These are phyloP conservation scores for Cyaniris semiargus DNA, from an alignment of 2,888 invertebrate genomes.

Conservation along the genomic window DNA sequence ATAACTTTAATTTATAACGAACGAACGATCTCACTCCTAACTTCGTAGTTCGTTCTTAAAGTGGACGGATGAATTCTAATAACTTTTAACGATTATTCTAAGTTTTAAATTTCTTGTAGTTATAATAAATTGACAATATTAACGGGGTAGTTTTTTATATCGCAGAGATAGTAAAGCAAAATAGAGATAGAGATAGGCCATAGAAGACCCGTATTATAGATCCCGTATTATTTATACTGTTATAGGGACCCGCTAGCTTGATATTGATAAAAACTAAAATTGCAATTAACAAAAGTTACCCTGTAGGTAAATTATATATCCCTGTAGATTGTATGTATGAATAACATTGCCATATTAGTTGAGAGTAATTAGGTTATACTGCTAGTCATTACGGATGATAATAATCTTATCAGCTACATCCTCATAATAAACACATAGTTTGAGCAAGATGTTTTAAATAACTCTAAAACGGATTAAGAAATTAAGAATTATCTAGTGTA, in stretches of 20 bases:
- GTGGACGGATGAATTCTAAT: background rate
- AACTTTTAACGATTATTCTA: conserved; percentile 6
- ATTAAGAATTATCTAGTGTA: background rate
- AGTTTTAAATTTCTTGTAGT: background rate
- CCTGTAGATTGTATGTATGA: no score
- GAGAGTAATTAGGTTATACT: background rate
- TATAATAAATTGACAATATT: background rate
- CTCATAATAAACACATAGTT: background rate
- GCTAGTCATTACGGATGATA: background rate
- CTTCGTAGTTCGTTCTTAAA: background rate
- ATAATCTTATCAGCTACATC: conserved; percentile 1
- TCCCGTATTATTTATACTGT: no score
- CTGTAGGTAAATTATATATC: no score
- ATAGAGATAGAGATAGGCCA: no score
- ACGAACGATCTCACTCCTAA: background rate
- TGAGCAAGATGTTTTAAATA: background rate
- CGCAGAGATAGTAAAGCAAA: no score
- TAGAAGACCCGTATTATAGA: no score
- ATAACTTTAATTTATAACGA: background rate
- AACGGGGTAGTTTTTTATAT: no score
- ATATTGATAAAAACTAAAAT: no score
- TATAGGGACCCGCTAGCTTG: no score
- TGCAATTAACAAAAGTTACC: no score
- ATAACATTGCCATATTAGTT: background rate
- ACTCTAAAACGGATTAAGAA: background rate